Evolutionary conservation across 2,797 vertebrate genomes (phyloP), one percentile per base, ranked within the genome.

Genomic region (Anolis apletophallus): DNA sequence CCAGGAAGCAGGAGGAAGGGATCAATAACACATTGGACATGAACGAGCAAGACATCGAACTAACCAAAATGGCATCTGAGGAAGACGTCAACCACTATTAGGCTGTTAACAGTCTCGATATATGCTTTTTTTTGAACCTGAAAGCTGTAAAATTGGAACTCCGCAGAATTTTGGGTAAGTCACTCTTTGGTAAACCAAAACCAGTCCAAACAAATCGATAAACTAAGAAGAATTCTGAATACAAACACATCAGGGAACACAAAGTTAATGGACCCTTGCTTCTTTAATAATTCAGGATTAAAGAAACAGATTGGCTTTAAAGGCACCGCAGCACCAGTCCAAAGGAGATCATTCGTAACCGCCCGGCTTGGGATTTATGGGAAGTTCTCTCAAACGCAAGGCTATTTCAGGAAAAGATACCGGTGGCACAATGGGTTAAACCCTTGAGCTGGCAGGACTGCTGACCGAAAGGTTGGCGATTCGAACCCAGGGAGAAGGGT

Each of bases 111-210:
- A 96, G 96, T 96, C 95, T 93, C 76, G 80, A 88, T 74, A 88
- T 89, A 91, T 95, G 72, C 89, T 73, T 87, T 64, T 93, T n/a
- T 40, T 40, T 40, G 92, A 95, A 95, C 95, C 95, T 95, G 95
- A 97, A 87, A 96, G 93, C 91, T 95, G 95, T 95, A 96, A 95
- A 96, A 97, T 96, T 95, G 95, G 95, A 93, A 83, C 61, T 88
- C 95, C 95, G 94, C 89, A 90, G 88, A 95, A 94, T 96, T 97
- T 97, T 97, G 95, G 96, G 95, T 97, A 97, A 96, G 95, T 96
- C 96, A 96, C 96, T 97, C 96, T 97, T 97, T 97, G 96, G 96
- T 97, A 97, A 97, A 97, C 96, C 96, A 93, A 97, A 97, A 97
- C 96, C 95, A 94, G 94, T 92, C 92, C 40, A 92, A 80, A 95